Base-by-base conservation (phyloP, 2,888 invertebrate species). In the Leptogaster cylindrica region DNA sequence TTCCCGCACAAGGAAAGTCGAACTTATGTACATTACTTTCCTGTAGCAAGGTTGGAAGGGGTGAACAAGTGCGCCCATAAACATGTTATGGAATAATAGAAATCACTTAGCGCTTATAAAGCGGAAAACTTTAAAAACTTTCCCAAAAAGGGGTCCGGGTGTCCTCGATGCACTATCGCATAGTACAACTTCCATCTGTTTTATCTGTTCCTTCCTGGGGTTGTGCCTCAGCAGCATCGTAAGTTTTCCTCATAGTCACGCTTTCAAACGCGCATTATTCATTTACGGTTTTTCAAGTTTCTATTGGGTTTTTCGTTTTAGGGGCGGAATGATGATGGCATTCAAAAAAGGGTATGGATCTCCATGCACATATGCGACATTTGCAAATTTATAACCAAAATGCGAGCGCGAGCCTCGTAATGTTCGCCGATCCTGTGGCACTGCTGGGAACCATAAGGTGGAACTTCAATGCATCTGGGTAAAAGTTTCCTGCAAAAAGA, bases 281-380 rank as follows among this genome's bases (percentile, higher is more conserved):
- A 69, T 69, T 66, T 66, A 69, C 64, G 68, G 55, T 69, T 69
- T 66, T 48, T 58, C 52, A 66, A 69, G 52, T 55, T 69, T 66
- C 66, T 63, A 66, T 46, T 64, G 55, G 66, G 65, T 66, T 66
- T 66, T 51, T 51, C 41, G 51, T n/a, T n/a, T n/a, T n/a, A n/a
- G 55, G 66, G 18, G 36, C 44, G 10, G 31, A 20, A 7, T 52
- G 33, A n/a, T 41, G 55, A n/a, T n/a, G 50, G 46, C 18, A 52
- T 52, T 25, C 14, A 48, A n/a, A 31, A 3, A 28, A 20, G 27
- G 18, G 28, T 39, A n/a, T n/a, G n/a, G 25, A 23, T 25, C 12
- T 27, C 61, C 28, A 23, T 61, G 64, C 69, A 69, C 69, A 69
- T 69, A 69, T 69, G 69, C 69, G 69, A 69, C 69, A 69, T 69